Conservation (phyloP, 2,113 vertebrate genomes). For the Toxotes chatareus region DNA sequence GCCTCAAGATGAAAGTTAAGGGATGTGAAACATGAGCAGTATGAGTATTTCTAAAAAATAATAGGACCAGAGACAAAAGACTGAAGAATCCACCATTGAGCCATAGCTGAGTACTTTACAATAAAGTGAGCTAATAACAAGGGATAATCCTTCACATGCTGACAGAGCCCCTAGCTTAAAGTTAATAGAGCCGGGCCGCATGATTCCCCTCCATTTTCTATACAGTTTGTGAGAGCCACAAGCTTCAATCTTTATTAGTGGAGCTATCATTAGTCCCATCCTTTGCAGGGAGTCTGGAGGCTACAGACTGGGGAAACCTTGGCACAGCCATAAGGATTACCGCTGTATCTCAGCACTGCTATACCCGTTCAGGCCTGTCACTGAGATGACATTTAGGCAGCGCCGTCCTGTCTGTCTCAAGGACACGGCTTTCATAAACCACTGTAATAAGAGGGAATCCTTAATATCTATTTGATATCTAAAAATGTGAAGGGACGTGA, state of each 20-base stretch:
- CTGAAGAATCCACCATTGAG: slow-evolving; percentile 22
- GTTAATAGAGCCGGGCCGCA: slow-evolving; percentile 61
- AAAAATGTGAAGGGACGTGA: slow-evolving; percentile 61
- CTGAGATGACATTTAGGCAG: slow-evolving; percentile 76
- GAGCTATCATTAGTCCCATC: slow-evolving; percentile 66
- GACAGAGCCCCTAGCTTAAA: slow-evolving; percentile 65
- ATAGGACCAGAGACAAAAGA: slow-evolving; percentile 24
- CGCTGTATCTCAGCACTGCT: slow-evolving; percentile 41
- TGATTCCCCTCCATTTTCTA: slow-evolving; percentile 63
- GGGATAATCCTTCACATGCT: slow-evolving; percentile 71
- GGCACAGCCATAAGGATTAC: slow-evolving; percentile 75
- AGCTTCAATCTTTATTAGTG: slow-evolving; percentile 75
- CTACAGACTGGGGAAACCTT: slow-evolving; percentile 63
- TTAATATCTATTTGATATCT: slow-evolving; percentile 67
- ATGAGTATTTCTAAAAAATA: slow-evolving; percentile 2
- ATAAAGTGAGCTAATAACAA: slow-evolving; percentile 68
- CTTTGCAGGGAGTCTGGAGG: slow-evolving; percentile 73
- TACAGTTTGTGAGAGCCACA: slow-evolving; percentile 53
- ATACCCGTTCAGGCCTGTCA: slow-evolving; percentile 24
- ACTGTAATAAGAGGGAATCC: slow-evolving; percentile 66
- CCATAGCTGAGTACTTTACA: slow-evolving; percentile 50
- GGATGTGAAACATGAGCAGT: slow-evolving; percentile 33
- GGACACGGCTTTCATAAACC: slow-evolving; percentile 75
- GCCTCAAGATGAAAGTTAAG: slow-evolving; percentile 28
- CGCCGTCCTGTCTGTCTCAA: slow-evolving; percentile 66